Conservation (phyloP, 2,113 vertebrate genomes). For the Lophochroa leadbeateri region DNA sequence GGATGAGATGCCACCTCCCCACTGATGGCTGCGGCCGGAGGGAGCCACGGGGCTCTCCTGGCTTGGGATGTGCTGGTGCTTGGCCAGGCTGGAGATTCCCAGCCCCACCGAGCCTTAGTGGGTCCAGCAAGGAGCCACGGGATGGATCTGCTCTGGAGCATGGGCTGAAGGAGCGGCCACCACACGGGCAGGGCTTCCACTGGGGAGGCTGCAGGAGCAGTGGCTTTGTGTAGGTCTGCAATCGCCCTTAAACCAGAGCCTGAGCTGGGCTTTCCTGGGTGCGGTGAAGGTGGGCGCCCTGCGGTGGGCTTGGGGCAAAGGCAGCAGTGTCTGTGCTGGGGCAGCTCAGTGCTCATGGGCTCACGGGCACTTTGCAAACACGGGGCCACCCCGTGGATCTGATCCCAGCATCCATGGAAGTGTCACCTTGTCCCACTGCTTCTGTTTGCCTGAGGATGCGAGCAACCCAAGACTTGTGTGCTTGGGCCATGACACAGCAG, state of each 20-base stretch:
- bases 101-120: not conserved
- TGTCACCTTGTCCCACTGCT: rapidly evolving
- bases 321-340: not conserved
- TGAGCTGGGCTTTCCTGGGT: not conserved
- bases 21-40: not conserved
- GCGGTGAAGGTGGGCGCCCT: not conserved
- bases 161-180: not conserved
- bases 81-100: not conserved
- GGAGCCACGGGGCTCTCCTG: not conserved
- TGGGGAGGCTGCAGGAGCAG: not conserved
- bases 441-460: not conserved
- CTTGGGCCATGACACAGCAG: not conserved
- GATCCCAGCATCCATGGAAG: not conserved
- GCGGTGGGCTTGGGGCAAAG: not conserved
- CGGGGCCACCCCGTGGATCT: not conserved
- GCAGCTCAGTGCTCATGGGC: not conserved
- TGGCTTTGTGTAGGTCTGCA: not conserved
- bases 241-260: not conserved
- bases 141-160: not conserved
- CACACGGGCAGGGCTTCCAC: not conserved
- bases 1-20: not conserved
- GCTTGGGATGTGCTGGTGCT: not conserved
- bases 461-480: not conserved
- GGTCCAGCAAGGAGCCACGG: not conserved
- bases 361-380: not conserved